These are phyloP conservation scores for Clarias pachynema DNA, from an alignment of 2,797 vertebrate species.

Conservation along the genomic window DNA sequence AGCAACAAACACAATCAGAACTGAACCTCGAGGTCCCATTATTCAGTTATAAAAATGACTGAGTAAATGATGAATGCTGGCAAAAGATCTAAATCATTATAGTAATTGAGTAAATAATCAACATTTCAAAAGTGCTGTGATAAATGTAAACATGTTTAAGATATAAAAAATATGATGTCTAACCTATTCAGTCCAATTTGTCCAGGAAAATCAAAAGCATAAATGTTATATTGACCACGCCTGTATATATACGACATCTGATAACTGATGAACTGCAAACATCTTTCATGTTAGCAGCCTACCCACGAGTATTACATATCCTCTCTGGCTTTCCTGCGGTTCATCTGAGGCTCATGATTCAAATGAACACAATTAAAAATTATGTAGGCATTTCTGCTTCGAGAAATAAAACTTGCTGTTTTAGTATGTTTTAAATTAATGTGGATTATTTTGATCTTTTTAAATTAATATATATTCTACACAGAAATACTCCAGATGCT, in stretches of 20 bases:
- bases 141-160: slow-evolving; percentile 4
- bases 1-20: slow-evolving; percentile 44
- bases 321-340: slow-evolving; percentile 10
- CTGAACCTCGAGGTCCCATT: slow-evolving; percentile 42
- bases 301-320: slow-evolving; percentile 47
- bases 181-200: slow-evolving; percentile 34
- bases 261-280: slow-evolving; percentile 23
- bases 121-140: neutral
- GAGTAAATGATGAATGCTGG: slow-evolving; percentile 3
- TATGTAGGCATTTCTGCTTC: neutral
- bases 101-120: neutral
- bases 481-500: neutral
- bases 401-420: neutral
- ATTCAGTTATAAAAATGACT: slow-evolving; percentile 25
- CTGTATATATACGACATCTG: slow-evolving; percentile 48
- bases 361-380: neutral
- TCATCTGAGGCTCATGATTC: neutral
- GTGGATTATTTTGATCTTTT: neutral
- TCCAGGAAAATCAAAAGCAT: slow-evolving; percentile 9
- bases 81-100: slow-evolving; percentile 6
- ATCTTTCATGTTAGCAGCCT: slow-evolving; percentile 12
- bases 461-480: neutral
- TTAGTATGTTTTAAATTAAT: neutral
- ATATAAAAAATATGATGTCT: neutral
- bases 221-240: neutral